Conservation (phyloP, 2,113 vertebrate genomes). For the Tretioscincus oriximinensis region DNA sequence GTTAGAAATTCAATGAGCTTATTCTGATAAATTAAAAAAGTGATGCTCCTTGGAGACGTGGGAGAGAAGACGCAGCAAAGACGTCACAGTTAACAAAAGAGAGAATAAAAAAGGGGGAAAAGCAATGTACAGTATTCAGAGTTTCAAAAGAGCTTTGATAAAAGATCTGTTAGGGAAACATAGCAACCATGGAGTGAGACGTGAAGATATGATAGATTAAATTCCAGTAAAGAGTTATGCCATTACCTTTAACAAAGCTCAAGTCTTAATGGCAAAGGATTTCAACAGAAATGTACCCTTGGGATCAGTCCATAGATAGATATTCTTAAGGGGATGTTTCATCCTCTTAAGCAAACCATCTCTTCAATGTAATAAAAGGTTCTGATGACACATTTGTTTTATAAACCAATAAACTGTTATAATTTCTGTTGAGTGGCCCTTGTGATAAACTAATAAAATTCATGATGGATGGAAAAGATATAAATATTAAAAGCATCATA, state of each 20-base stretch:
- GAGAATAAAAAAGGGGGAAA: slow-evolving; percentile 40
- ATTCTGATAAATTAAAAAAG: slow-evolving; percentile 9
- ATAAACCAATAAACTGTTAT: too few species aligned
- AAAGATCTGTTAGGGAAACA: slow-evolving; percentile 44
- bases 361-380: not conserved
- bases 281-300: slow-evolving; percentile 22
- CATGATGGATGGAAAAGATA: too few species aligned
- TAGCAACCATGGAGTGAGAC: slow-evolving; percentile 55
- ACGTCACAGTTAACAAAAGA: slow-evolving; percentile 42
- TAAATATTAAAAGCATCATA: too few species aligned
- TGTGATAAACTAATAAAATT: too few species aligned
- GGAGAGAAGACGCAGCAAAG: slow-evolving; percentile 33
- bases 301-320: slow-evolving; percentile 5
- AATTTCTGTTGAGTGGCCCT: too few species aligned
- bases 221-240: slow-evolving; percentile 28
- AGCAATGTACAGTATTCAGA: slow-evolving; percentile 58
- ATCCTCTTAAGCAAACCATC: not conserved
- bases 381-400: too few species aligned
- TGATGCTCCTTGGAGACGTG: slow-evolving; percentile 4
- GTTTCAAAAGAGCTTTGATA: slow-evolving; percentile 58
- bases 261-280: slow-evolving; percentile 37
- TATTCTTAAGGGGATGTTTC: slow-evolving; percentile 19
- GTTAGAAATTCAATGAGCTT: slow-evolving; percentile 35
- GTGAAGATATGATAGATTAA: slow-evolving; percentile 52
- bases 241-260: slow-evolving; percentile 34